Percentiles rank a stretch among this genome's conserved stretches.
These are phyloP conservation scores for Rhea americana DNA, from an alignment of 2,113 vertebrate species.

Conservation along the genomic window DNA sequence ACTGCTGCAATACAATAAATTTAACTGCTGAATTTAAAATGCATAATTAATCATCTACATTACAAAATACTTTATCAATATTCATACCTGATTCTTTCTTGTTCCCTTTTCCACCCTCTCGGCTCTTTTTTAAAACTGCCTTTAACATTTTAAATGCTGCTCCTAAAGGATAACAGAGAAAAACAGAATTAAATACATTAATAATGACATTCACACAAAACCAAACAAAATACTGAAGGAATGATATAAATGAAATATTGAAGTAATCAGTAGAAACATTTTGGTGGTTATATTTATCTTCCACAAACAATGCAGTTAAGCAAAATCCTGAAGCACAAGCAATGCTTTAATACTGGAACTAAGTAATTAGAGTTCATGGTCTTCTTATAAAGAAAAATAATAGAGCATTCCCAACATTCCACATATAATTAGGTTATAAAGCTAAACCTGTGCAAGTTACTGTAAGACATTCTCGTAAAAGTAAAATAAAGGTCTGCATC, in stretches of 20 bases:
- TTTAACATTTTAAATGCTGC: slow-evolving; percentile 87
- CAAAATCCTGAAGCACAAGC: slow-evolving; percentile 19
- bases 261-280: not conserved
- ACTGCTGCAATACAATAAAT: rapidly evolving
- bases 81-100: slow-evolving; percentile 92
- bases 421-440: slow-evolving; percentile 79
- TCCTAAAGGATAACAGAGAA: slow-evolving; percentile 53
- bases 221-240: not conserved
- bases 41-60: not conserved
- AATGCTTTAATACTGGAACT: slow-evolving; percentile 76
- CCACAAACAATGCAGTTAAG: not conserved
- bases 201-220: not conserved
- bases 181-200: slow-evolving; percentile 6
- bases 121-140: slow-evolving; percentile 95
- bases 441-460: slow-evolving; percentile 68
- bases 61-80: not conserved
- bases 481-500: not conserved
- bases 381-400: slow-evolving; percentile 79
- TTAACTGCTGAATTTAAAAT: rapidly evolving
- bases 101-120: slow-evolving; percentile 90
- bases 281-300: not conserved
- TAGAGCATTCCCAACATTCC: slow-evolving; percentile 84
- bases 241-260: not conserved
- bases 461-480: not conserved
- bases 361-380: slow-evolving; percentile 76